Base-by-base conservation (phyloP, 1,140 invertebrate genomes). In the Drosophila bocqueti region DNA sequence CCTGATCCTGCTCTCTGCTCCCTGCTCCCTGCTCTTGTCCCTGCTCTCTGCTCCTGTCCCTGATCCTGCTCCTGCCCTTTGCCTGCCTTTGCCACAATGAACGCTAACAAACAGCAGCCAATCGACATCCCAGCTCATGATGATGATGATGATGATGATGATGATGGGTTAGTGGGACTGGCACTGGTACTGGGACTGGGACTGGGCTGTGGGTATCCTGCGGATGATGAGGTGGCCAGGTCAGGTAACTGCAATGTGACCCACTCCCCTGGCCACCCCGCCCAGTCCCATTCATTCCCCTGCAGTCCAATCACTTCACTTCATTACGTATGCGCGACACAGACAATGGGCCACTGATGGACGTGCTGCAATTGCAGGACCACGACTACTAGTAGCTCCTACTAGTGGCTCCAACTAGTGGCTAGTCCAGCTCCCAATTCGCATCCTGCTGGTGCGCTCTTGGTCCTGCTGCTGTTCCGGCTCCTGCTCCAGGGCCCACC, bases 251-350 rank as follows among this genome's bases (percentile, higher is more conserved):
- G 76, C 55, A 63, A 34, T 57, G 54, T 57, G 54, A 57, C 36
- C 54, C 54, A 55, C 54, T 57, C 36, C 34, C 24, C 50, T 13
- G 26, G 21, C 50, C 18, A 29, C 11, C 13, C 9, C 10, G 2
- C 7, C 29, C 29, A 15, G 2, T 0, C 3, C 31, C 31, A 3
- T 18, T 8, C 58, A 18, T 18, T 61, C 74, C 64, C 46, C 62
- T 50, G n/a, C 42, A 47, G 80, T 74, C 38, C 36, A 64, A 57
- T 42, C 55, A 62, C 42, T 84, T 65, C 69, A 79, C 74, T 89
- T 89, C 84, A 89, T 89, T 89, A 89, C 79, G 84, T 89, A 89
- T 89, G 84, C 84, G 85, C 85, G 81, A 84, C 84, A 84, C 84
- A 89, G 85, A 89, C 84, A 87, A 87, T 87, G 84, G 84, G 75